These are phyloP conservation scores for Pardosa pseudoannulata DNA, from an alignment of 2,888 invertebrate genomes.

Conservation along the genomic window DNA sequence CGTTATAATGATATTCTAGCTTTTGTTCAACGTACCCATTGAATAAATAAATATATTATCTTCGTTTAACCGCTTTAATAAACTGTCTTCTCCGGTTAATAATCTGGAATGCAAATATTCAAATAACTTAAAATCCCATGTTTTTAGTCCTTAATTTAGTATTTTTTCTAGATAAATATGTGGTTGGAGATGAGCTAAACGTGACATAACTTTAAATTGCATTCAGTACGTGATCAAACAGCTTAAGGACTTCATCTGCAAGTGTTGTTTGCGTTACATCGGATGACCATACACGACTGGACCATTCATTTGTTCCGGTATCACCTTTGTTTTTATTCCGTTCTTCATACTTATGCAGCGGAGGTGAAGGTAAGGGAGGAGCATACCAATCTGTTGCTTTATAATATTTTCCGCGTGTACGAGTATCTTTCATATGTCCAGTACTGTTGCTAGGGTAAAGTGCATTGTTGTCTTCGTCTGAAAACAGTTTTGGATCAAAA, in stretches of 20 bases:
- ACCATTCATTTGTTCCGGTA: background rate
- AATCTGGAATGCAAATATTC: no score
- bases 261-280: background rate
- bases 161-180: no score
- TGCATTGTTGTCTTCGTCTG: background rate
- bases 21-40: no score
- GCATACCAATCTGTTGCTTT: background rate
- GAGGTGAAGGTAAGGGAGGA: background rate
- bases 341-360: background rate
- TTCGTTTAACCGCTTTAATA: no score
- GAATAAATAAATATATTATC: no score
- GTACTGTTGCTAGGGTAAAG: background rate
- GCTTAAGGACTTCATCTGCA: slow-evolving; percentile 37
- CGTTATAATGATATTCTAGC: no score
- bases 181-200: no score
- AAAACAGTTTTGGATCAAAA: background rate
- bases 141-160: no score
- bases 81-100: no score
- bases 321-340: background rate
- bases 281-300: slow-evolving; percentile 26
- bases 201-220: no score
- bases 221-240: slow-evolving; percentile 28
- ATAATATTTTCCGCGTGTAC: background rate
- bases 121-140: no score
- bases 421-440: background rate